Percentiles rank a stretch among this genome's conserved stretches.
phyloP scores from a whole-genome alignment of 2,888 invertebrate species.

The Nyleta sp. region DNA sequence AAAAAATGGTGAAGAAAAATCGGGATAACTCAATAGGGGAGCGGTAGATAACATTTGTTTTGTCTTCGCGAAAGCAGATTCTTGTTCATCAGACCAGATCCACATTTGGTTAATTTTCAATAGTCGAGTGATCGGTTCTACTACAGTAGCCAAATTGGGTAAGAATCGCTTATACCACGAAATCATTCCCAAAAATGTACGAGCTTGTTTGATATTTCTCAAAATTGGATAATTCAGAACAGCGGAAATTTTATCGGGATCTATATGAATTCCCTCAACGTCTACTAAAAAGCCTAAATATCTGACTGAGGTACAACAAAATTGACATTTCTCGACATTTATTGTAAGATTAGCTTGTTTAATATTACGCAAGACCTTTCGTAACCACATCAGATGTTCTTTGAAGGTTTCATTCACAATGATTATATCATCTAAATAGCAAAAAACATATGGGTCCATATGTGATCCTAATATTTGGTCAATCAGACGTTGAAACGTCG shows the following conservation, averaged over 20 bases:
- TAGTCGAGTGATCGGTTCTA: background rate
- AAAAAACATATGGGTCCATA: background rate
- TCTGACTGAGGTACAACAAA: background rate
- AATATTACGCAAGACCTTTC: background rate
- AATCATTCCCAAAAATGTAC: conserved; percentile 5
- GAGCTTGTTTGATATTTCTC: background rate
- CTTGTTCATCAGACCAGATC: background rate
- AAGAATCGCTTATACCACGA: conserved; percentile 9
- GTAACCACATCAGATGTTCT: background rate
- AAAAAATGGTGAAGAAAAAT: background rate
- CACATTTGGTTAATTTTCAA: background rate
- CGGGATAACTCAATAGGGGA: too few species aligned
- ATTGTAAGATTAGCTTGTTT: background rate
- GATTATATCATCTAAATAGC: background rate
- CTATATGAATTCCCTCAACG: background rate
- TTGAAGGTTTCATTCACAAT: background rate
- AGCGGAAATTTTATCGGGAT: conserved; percentile 1
- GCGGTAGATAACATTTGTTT: too few species aligned
- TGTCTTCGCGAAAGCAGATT: background rate
- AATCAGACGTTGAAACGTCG: conserved; percentile 69
- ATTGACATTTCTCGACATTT: background rate
- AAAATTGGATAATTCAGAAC: too few species aligned
- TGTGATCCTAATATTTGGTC: background rate
- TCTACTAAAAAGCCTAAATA: background rate
- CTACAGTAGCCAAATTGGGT: background rate